A percentile compares a stretch with the other conserved stretches of the same genome.
Evolutionary conservation across 2,113 vertebrate genomes (phyloP).

Genomic region (Promerops cafer): DNA sequence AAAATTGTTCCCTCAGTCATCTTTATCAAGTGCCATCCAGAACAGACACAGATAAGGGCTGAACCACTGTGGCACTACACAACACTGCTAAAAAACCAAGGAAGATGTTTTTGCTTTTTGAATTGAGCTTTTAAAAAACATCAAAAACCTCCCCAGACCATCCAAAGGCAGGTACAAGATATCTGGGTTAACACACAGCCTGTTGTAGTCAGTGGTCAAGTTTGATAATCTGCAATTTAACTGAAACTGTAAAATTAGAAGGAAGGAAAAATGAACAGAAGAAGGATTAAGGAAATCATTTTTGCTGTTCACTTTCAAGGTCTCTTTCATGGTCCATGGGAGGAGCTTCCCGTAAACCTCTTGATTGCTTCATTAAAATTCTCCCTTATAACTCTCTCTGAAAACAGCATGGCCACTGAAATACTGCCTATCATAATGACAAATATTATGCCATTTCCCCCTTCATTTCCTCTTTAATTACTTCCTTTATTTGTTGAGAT

Average conservation of each 20-base stretch:
- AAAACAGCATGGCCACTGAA: neutral
- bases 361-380: neutral
- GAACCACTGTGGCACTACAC: neutral
- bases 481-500: neutral
- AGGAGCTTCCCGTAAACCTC: neutral
- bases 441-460: neutral
- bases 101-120: neutral
- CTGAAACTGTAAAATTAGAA: neutral
- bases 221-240: neutral
- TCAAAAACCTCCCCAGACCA: neutral
- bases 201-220: neutral
- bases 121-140: neutral
- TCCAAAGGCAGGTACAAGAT: neutral
- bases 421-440: neutral
- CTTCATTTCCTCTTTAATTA: neutral
- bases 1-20: neutral
- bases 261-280: neutral
- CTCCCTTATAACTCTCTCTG: neutral
- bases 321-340: fast-evolving
- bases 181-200: neutral
- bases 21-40: neutral
- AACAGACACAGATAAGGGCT: neutral
- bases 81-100: neutral
- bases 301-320: neutral
- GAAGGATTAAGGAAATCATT: neutral